These are phyloP conservation scores for Bothrops alternatus DNA, from an alignment of 2,797 vertebrate genomes.

Conservation along the genomic window DNA sequence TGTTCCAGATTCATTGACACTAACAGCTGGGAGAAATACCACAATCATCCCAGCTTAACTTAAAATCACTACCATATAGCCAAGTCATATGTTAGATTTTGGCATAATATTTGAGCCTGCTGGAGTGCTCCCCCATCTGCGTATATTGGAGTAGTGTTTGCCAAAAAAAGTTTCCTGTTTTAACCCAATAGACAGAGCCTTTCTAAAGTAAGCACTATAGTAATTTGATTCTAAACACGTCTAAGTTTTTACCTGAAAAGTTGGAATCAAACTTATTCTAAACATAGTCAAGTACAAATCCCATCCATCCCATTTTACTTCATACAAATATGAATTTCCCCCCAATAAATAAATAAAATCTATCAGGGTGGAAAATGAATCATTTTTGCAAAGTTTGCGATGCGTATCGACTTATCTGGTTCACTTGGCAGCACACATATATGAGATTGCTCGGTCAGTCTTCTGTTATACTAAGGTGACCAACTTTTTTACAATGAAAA, in stretches of 20 bases:
- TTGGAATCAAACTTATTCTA: neutral
- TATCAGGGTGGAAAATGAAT: neutral
- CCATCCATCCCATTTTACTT: neutral
- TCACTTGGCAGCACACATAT: neutral
- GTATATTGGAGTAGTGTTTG: neutral
- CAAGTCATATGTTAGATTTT: slow-evolving; percentile 16
- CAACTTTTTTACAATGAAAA: too few relatives aligned
- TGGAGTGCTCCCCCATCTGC: neutral
- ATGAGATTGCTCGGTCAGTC: neutral
- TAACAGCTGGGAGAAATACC: slow-evolving; percentile 23
- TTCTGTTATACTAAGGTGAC: neutral
- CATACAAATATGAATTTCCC: neutral
- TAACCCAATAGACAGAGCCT: neutral
- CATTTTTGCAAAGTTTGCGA: neutral
- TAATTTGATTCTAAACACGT: neutral
- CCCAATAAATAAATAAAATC: neutral
- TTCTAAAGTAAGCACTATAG: neutral
- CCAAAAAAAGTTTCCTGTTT: neutral
- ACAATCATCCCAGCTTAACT: slow-evolving; percentile 12
- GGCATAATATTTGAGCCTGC: neutral
- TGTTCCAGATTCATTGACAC: slow-evolving; percentile 16
- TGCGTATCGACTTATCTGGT: neutral
- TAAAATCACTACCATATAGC: slow-evolving; percentile 7
- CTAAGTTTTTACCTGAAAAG: neutral
- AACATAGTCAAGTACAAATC: neutral